phyloP scores from a whole-genome alignment of 2,797 vertebrate species.

The Erithacus rubecula region DNA sequence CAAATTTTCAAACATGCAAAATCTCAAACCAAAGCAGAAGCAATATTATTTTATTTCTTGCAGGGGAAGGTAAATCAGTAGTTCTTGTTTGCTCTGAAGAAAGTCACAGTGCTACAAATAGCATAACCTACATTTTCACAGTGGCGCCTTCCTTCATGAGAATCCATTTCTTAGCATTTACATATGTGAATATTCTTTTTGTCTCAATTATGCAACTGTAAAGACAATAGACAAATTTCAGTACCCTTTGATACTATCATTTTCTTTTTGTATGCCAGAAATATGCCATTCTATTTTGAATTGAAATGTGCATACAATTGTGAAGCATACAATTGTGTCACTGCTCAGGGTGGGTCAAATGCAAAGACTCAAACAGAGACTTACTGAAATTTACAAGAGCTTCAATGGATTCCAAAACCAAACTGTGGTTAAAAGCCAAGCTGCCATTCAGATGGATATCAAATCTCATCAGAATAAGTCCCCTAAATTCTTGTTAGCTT shows the following conservation, averaged over 20 bases:
- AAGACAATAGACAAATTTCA: slow-evolving; percentile 1
- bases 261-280: slow-evolving; percentile 5
- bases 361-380: background rate
- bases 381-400: background rate
- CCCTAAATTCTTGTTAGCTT: background rate
- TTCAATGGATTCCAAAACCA: background rate
- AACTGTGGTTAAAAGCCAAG: background rate
- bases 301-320: background rate
- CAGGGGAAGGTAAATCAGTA: background rate
- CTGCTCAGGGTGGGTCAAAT: background rate
- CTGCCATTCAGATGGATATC: background rate
- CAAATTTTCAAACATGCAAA: background rate
- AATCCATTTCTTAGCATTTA: background rate
- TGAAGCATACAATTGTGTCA: background rate
- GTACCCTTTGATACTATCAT: background rate
- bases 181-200: background rate
- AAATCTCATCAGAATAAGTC: background rate
- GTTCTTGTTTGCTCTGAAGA: background rate
- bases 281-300: background rate
- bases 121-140: background rate
- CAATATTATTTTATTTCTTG: background rate
- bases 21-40: background rate
- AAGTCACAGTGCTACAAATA: background rate
- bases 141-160: background rate
- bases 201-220: background rate